Evolutionary conservation across 2,888 invertebrate genomes (phyloP), one percentile per base, ranked within the genome.

Genomic region (Cryptops parisi): DNA sequence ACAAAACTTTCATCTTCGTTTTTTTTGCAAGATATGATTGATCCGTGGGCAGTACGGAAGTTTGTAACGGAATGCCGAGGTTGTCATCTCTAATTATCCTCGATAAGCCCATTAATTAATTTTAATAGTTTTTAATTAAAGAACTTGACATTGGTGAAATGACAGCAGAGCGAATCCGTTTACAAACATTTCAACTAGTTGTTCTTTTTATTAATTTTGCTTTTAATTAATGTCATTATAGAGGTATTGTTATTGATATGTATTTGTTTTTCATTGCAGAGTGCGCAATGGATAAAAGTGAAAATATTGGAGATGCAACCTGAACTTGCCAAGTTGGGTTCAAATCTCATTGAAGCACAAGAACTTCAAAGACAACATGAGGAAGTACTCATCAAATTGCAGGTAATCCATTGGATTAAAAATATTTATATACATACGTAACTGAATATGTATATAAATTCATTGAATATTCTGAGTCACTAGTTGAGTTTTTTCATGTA

Each of bases 261-360:
- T n/a, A n/a, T n/a, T 47, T 38, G 27, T 54, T 57, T 49, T 55
- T 64, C 62, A 58, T 75, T 77, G 19, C 74, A 89, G 88, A 83
- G 82, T 64, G 80, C 81, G 62, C 83, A 86, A 66, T 82, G 81
- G 77, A 75, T 88, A 60, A 79, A 84, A 64, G 75, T 90, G 62
- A 84, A 87, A 67, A 82, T 90, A 58, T 77, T 89, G 64, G 87
- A 89, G 70, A 78, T 89, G 65, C 79, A 81, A 59, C 90, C 90
- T 45, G 82, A 82, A 67, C 75, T 90, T 63, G 82, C 87, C 61
- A 78, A 80, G 61, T 76, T 90, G 57, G 90, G 89, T 60, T 73
- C 77, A 57, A 81, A 77, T 60, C 73, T 84, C 55, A 78, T 80
- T 60, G 85, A 87, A 70, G 85, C 89, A 23, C 71, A 78, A 58